These are phyloP conservation scores for Linurgus olivaceus DNA, from an alignment of 2,797 vertebrate genomes.

Conservation along the genomic window DNA sequence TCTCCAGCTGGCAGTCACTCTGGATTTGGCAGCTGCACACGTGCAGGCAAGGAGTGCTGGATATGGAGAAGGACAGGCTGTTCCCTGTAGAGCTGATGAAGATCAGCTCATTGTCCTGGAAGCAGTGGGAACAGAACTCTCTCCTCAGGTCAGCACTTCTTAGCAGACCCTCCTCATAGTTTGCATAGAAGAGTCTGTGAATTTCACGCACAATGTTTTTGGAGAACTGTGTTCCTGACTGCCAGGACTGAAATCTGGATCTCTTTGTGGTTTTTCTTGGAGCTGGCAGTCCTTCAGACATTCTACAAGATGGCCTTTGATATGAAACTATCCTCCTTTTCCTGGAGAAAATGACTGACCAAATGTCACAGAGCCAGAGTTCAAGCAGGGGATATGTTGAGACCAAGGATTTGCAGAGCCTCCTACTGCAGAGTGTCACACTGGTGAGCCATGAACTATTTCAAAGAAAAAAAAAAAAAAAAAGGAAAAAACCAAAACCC, in stretches of 20 bases:
- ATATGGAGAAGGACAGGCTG: neutral
- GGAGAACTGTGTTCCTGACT: neutral
- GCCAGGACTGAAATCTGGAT: neutral
- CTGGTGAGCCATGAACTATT: neutral
- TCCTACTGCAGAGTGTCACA: neutral
- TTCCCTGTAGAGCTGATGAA: neutral
- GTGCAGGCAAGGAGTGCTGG: neutral
- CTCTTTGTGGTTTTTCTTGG: neutral
- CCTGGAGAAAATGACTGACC: neutral
- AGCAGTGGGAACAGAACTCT: neutral
- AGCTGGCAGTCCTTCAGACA: neutral
- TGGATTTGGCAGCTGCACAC: neutral
- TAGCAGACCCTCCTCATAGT: neutral
- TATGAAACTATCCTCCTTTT: neutral
- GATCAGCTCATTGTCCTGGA: conserved; percentile 1
- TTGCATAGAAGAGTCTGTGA: neutral
- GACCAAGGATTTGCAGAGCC: neutral
- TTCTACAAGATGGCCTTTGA: neutral
- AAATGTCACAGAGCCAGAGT: neutral
- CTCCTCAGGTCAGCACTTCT: neutral
- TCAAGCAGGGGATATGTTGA: neutral
- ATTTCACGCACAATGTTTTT: neutral
- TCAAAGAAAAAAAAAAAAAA: neutral
- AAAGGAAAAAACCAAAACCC: too few species aligned
- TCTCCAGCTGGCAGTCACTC: conserved; percentile 13